A percentile compares a stretch with the other conserved stretches of the same genome.
phyloP scores from a whole-genome alignment of 2,797 vertebrate genomes.

The Pristis pectinata region DNA sequence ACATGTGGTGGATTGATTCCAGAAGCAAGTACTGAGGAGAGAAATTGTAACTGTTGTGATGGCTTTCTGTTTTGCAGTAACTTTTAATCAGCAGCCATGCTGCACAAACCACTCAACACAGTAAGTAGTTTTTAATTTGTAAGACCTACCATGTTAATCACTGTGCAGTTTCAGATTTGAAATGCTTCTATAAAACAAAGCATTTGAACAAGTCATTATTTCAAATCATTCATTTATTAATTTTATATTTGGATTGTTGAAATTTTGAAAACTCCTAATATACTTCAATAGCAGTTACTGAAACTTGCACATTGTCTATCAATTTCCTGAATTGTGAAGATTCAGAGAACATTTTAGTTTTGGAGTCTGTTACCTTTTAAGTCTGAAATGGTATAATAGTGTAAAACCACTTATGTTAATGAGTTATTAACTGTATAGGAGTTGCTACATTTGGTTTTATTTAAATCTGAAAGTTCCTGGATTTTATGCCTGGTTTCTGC shows the following conservation, averaged over 20 bases:
- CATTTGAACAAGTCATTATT: background rate
- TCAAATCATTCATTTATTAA: constrained; percentile 11
- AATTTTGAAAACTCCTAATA: background rate
- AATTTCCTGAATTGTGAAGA: background rate
- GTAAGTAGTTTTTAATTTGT: constrained; percentile 6
- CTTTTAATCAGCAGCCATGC: background rate
- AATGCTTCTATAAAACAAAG: background rate
- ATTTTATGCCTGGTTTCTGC: background rate
- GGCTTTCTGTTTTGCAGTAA: constrained; percentile 1
- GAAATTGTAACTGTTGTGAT: constrained; percentile 21
- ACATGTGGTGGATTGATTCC: constrained; percentile 6
- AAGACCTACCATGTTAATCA: background rate
- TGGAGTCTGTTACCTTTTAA: background rate
- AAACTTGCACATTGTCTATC: background rate
- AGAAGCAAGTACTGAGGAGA: constrained; percentile 1
- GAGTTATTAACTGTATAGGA: background rate
- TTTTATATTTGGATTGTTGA: background rate
- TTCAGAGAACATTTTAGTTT: background rate
- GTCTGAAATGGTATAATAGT: background rate
- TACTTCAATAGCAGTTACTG: background rate
- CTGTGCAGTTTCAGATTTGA: background rate
- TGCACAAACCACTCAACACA: background rate
- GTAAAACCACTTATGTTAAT: background rate
- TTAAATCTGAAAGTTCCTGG: background rate
- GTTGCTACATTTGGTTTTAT: constrained; percentile 9